phyloP scores from a whole-genome alignment of 2,113 vertebrate genomes.

The Cephalopholis sonnerati region DNA sequence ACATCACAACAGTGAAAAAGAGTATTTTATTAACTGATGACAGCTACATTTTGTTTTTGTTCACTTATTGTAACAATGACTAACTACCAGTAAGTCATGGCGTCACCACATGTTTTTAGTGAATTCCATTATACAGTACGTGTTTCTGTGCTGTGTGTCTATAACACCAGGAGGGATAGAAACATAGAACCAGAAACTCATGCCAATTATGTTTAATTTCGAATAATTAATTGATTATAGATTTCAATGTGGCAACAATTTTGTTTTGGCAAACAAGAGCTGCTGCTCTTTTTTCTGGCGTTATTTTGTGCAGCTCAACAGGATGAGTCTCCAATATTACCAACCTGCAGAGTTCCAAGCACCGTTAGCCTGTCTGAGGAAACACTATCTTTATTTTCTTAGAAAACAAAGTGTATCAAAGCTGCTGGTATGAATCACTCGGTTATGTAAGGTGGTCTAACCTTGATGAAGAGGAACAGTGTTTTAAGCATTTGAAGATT shows the following conservation, averaged over 20 bases:
- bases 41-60: neutral
- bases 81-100: neutral
- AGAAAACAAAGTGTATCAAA: conserved; percentile 44
- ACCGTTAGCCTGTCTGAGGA: neutral
- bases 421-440: conserved; percentile 13
- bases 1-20: neutral
- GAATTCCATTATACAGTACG: neutral
- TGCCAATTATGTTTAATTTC: neutral
- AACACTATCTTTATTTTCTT: conserved; percentile 29
- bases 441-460: conserved; percentile 36
- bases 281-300: neutral
- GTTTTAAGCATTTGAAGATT: conserved; percentile 19
- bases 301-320: neutral
- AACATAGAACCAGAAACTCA: neutral
- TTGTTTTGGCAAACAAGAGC: neutral
- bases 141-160: conserved; percentile 3
- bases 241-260: neutral
- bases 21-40: neutral
- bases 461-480: conserved; percentile 53
- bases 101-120: neutral
- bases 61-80: conserved; percentile 11
- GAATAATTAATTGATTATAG: neutral
- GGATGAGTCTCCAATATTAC: neutral
- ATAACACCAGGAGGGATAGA: neutral
- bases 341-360: neutral